These are phyloP conservation scores for Eriocheir sinensis DNA, from an alignment of 1,140 invertebrate species.

Conservation along the genomic window DNA sequence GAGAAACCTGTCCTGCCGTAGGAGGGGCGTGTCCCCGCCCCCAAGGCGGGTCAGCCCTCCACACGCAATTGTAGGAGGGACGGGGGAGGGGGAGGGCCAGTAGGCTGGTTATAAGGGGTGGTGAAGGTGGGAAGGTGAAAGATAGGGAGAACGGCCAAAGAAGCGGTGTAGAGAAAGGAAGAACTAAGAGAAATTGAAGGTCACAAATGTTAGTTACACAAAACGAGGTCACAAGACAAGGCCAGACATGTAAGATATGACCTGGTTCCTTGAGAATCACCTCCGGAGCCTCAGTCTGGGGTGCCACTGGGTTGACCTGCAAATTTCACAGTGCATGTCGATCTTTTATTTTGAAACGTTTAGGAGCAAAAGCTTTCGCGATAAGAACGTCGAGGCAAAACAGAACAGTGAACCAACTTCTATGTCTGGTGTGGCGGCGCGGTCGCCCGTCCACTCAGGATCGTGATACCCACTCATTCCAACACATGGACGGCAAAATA, in stretches of 20 bases:
- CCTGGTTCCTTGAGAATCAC: neutral
- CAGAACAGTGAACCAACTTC: neutral
- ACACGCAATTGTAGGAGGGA: constrained; percentile 26
- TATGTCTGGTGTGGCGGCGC: neutral
- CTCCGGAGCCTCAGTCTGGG: neutral
- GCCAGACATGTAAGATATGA: neutral
- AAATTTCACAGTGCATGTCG: neutral
- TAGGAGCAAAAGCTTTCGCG: neutral
- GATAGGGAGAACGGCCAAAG: neutral
- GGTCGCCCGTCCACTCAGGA: neutral
- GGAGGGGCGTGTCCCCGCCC: constrained; percentile 7
- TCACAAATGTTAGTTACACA: neutral
- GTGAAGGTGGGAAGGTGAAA: neutral
- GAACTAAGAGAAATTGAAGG: neutral
- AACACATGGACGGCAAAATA: neutral
- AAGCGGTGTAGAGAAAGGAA: neutral
- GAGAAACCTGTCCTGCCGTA: constrained; percentile 20
- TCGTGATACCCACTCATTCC: constrained; percentile 17
- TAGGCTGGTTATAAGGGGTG: neutral
- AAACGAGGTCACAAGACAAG: constrained; percentile 23
- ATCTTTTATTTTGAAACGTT: neutral
- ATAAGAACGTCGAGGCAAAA: neutral
- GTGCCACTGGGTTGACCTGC: neutral
- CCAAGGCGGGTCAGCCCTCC: constrained; percentile 18
- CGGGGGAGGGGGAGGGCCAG: neutral